Evolutionary conservation across 2,888 invertebrate species (phyloP), one percentile per base, ranked within the genome.

Genomic region (Priapulus caudatus): DNA sequence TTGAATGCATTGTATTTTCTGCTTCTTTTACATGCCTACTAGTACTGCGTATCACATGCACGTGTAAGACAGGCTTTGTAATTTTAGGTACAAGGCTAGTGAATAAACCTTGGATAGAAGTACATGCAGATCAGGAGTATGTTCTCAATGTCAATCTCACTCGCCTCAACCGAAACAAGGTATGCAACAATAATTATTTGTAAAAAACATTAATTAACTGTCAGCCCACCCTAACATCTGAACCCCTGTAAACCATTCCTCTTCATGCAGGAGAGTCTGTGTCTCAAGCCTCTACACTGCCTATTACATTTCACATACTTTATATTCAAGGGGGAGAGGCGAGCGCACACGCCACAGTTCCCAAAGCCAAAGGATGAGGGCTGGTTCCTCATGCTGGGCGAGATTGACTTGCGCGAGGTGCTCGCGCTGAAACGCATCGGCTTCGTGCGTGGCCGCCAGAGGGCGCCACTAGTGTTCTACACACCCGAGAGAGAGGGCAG

Each of bases 281-380:
- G n/a, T n/a, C n/a, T n/a, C n/a, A n/a, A n/a, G n/a, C n/a, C n/a
- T n/a, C n/a, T n/a, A n/a, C n/a, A n/a, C n/a, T n/a, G n/a, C n/a
- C n/a, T n/a, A n/a, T n/a, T n/a, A n/a, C n/a, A n/a, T n/a, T n/a
- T n/a, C n/a, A n/a, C n/a, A n/a, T n/a, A n/a, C n/a, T n/a, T n/a
- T n/a, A n/a, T n/a, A n/a, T n/a, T n/a, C n/a, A n/a, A n/a, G n/a
- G n/a, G n/a, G n/a, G n/a, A n/a, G n/a, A n/a, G n/a, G n/a, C 74
- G 75, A 61, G 86, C 84, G n/a, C 74, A 82, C 56, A 83, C 88
- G 55, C 86, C 88, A 0, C 80, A 82, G 56, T 97, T 90, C 75
- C 83, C 89, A 1, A 92, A 93, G 69, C 82, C 83, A 33, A 97
- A 95, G 74, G 88, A 87, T 66, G 95, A 95, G 69, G 88, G 91